Base-by-base conservation (phyloP, 2,888 invertebrate genomes). In the Silvanus unidentatus region DNA sequence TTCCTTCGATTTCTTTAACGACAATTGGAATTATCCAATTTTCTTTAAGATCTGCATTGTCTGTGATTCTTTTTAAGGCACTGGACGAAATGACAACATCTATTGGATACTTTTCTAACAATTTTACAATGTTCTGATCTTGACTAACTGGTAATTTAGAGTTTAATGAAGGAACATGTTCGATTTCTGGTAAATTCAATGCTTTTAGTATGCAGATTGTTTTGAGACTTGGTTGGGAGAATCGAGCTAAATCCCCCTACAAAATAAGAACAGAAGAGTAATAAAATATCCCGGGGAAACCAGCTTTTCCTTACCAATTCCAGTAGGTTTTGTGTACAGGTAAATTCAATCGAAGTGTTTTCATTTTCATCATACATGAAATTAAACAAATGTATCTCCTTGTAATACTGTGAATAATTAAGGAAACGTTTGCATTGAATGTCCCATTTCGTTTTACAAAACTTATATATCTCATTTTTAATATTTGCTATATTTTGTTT, bases 21-120 rank as follows among this genome's bases (percentile, higher is more conserved):
- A 59, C 44, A n/a, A 70, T 49, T 3, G 69, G 69, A 30, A 69
- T 57, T 39, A 59, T 53, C 68, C 68, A 70, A 38, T 46, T 50
- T 11, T 37, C 45, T 35, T 59, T 60, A 11, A 46, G 53, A 44
- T 64, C 59, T n/a, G 56, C 60, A 39, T 59, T 62, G 52, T 68
- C 62, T 29, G 65, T 51, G n/a, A 68, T 41, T 44, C 54, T 59
- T 43, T 66, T 66, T 39, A 68, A 47, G 12, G 58, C 58, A 50
- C 65, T 65, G 1, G 62, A 54, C 1, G 68, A 65, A 30, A 66
- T 60, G 2, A 65, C 66, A 8, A 66, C 43, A 54, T 69, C 60
- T 27, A 64, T 54, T 36, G 59, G 45, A 40, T 58, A 49, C 11
- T 45, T 53, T 45, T 62, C 44, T 10, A 64, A 28, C 27, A 66